Evolutionary conservation across 2,888 invertebrate genomes (phyloP).

Genomic region (Drosophila sordidapex): DNA sequence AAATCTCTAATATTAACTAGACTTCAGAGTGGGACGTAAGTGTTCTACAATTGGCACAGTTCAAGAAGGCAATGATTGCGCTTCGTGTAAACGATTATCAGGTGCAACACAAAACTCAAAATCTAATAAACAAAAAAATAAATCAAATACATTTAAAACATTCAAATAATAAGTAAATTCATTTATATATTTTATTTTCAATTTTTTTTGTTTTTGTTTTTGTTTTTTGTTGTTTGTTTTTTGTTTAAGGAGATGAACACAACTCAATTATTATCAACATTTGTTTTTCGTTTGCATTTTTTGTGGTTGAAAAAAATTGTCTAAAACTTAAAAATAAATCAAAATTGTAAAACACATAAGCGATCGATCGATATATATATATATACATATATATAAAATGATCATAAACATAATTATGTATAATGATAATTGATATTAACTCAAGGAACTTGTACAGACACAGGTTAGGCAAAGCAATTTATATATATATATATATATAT

Average conservation of each 20-base stretch:
- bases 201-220: not conserved
- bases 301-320: constrained; percentile 7
- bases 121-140: constrained; percentile 2
- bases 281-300: constrained; percentile 31
- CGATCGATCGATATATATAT: not conserved
- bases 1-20: constrained; percentile 2
- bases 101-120: constrained; percentile 21
- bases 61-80: constrained; percentile 17
- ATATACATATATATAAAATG: constrained; percentile 11
- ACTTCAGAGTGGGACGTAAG: constrained; percentile 14
- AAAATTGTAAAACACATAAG: constrained; percentile 19
- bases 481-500: constrained; percentile 12
- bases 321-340: constrained; percentile 17
- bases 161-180: constrained; percentile 26
- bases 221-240: constrained; percentile 3
- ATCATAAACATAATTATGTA: constrained; percentile 5
- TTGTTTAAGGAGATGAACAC: constrained; percentile 51
- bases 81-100: constrained; percentile 30
- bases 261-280: constrained; percentile 63
- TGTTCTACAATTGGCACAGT: constrained; percentile 40
- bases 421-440: constrained; percentile 55
- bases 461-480: constrained; percentile 82
- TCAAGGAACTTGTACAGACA: constrained; percentile 84
- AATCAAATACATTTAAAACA: not conserved
- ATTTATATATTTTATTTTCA: constrained; percentile 15